Evolutionary conservation across 2,113 vertebrate species (phyloP), one percentile per base, ranked within the genome.

Genomic region (Crotalus tigris): DNA sequence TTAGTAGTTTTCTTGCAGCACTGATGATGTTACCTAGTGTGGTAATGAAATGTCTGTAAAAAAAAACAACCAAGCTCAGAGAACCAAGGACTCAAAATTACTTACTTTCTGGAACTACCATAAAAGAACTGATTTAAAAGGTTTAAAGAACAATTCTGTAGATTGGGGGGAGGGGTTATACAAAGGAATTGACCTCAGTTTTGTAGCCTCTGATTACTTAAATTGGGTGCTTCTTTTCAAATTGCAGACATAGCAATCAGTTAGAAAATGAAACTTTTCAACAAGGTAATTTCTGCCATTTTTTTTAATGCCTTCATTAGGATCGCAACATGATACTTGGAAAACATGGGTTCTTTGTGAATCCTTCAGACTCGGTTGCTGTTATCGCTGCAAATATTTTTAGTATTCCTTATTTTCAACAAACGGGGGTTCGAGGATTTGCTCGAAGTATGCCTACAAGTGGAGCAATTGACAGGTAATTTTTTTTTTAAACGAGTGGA

Each of bases 391-490:
- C 99, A 96, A 99, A 99, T 96, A 99, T 99, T 92, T 97, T 98
- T 95, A 97, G 98, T 95, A 99, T 99, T 97, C 99, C 99, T 0
- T 99, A 99, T 94, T 99, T 99, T 97, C 98, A 99, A 97, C 98
- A 99, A 96, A 99, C 98, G 0, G 99, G 99, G 0, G 99, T 99
- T 39, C 99, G 98, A 0, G 99, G 99, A 57, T 98, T 99, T 58
- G 99, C 99, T 3, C 98, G 99, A 85, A 99, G 99, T 96, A 99
- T 99, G 99, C 99, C 99, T 93, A 99, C 99, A 49, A 99, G 99
- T 4, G 99, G 99, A 4, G 99, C 99, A 75, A 97, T 99, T 6
- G 99, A 99, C 96, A 98, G 99, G 99, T 99, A 98, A 24, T 93
- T 1, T 3, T 9, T 44, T 44, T 29, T 12, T 13, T 3, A 69